phyloP scores from a whole-genome alignment of 1,140 invertebrate genomes.

The Galendromus occidentalis region DNA sequence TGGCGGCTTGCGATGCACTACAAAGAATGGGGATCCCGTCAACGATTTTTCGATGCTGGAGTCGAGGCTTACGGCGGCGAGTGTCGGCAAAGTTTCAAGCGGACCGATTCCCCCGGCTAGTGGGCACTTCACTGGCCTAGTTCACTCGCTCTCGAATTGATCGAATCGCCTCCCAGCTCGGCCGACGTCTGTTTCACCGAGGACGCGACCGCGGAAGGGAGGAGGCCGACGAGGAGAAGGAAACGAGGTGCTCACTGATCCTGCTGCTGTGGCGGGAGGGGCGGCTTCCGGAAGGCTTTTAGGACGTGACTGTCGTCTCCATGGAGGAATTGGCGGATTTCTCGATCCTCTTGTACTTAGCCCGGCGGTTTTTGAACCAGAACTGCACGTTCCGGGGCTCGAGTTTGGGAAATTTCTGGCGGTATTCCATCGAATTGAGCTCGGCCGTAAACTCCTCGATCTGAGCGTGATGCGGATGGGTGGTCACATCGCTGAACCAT shows the following conservation, averaged over 20 bases:
- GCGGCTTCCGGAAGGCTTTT: neutral
- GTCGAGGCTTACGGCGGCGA: too few species aligned
- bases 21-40: too few species aligned
- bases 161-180: too few species aligned
- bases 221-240: too few species aligned
- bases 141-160: too few species aligned
- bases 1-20: too few species aligned
- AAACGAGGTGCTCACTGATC: neutral
- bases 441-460: conserved; percentile 93
- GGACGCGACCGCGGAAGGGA: too few species aligned
- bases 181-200: too few species aligned
- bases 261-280: neutral
- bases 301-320: neutral
- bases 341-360: conserved; percentile 62
- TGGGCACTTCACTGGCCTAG: too few species aligned
- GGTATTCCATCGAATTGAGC: conserved; percentile 64
- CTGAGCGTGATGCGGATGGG: conserved; percentile 85
- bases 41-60: too few species aligned
- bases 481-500: conserved; percentile 82
- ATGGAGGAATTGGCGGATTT: neutral
- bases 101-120: too few species aligned
- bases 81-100: too few species aligned
- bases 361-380: conserved; percentile 65
- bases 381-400: conserved; percentile 97
- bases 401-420: conserved; percentile 83